Evolutionary conservation across 2,888 invertebrate species (phyloP).

Genomic region (Tricholauxania praeusta): DNA sequence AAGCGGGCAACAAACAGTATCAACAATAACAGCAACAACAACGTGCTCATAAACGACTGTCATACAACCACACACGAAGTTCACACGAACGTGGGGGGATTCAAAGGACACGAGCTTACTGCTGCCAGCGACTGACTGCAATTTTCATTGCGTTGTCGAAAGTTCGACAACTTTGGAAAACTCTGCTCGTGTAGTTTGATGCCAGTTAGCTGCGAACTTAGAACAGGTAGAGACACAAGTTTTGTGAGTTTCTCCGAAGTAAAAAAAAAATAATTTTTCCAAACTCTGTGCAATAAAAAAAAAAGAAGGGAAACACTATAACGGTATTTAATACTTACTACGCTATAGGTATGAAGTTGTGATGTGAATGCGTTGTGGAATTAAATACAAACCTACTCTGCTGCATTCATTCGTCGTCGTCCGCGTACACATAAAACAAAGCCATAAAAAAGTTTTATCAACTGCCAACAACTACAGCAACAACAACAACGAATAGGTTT

Average conservation of each 20-base stretch:
- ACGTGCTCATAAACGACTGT: slow-evolving; percentile 10
- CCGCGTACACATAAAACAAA: slow-evolving; percentile 15
- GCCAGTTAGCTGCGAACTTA: slow-evolving; percentile 70
- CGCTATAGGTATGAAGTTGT: neutral
- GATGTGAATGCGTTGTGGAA: neutral
- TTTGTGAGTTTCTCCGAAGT: slow-evolving; percentile 62
- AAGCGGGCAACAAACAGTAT: neutral
- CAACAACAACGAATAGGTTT: slow-evolving; percentile 3
- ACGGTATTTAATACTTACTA: slow-evolving; percentile 37
- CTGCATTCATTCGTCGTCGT: neutral
- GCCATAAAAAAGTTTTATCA: slow-evolving; percentile 22
- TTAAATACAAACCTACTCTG: neutral
- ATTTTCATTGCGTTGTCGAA: slow-evolving; percentile 63
- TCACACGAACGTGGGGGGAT: neutral
- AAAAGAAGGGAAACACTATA: slow-evolving; percentile 16
- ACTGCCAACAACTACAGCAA: neutral
- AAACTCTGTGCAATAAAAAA: slow-evolving; percentile 30
- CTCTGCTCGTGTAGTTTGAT: slow-evolving; percentile 64
- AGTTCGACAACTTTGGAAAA: slow-evolving; percentile 69
- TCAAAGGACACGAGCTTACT: slow-evolving; percentile 2
- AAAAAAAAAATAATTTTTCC: slow-evolving; percentile 42
- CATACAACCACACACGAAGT: slow-evolving; percentile 1
- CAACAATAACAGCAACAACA: slow-evolving; percentile 7
- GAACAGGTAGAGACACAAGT: slow-evolving; percentile 70
- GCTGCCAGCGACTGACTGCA: slow-evolving; percentile 45